Percentiles rank a stretch among this genome's conserved stretches.
Conservation (phyloP, 2,888 invertebrate species). For the Chalcis sispes region DNA sequence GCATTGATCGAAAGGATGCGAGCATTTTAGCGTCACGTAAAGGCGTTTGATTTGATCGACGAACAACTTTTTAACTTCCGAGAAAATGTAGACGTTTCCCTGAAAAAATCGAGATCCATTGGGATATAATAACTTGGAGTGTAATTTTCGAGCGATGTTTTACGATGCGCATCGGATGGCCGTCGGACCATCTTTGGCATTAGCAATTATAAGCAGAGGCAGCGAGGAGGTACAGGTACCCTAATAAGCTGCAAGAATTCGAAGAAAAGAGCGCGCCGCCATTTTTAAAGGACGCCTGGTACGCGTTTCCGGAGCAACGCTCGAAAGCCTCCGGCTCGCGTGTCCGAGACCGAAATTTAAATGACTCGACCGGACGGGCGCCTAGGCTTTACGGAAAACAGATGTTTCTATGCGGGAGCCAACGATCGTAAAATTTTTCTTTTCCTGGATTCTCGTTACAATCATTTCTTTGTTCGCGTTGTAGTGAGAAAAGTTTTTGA, state of each 20-base stretch:
- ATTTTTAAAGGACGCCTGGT: constrained; percentile 41
- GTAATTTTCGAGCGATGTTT: constrained; percentile 1
- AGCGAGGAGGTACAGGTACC: too few relatives aligned
- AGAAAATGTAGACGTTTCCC: not conserved
- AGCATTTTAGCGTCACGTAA: too few relatives aligned
- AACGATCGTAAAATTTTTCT: constrained; percentile 24
- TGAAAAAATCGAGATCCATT: not conserved
- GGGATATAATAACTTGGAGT: not conserved
- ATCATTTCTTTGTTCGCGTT: constrained; percentile 15
- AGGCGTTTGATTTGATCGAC: too few relatives aligned
- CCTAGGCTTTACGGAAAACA: constrained; percentile 9
- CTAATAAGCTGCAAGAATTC: too few relatives aligned
- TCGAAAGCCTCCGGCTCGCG: not conserved
- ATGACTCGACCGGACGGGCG: constrained; percentile 9
- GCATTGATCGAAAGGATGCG: too few relatives aligned
- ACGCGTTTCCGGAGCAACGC: constrained; percentile 23
- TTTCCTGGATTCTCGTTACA: not conserved
- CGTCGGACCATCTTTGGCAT: not conserved
- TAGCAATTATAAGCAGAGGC: constrained; percentile 35
- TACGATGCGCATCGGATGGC: too few relatives aligned
- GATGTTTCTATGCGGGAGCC: constrained; percentile 27
- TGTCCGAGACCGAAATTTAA: constrained; percentile 35
- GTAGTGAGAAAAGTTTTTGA: constrained; percentile 12
- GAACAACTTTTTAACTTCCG: too few relatives aligned
- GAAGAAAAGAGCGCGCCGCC: too few relatives aligned